phyloP scores from a whole-genome alignment of 2,888 invertebrate genomes.

The Pteria penguin region DNA sequence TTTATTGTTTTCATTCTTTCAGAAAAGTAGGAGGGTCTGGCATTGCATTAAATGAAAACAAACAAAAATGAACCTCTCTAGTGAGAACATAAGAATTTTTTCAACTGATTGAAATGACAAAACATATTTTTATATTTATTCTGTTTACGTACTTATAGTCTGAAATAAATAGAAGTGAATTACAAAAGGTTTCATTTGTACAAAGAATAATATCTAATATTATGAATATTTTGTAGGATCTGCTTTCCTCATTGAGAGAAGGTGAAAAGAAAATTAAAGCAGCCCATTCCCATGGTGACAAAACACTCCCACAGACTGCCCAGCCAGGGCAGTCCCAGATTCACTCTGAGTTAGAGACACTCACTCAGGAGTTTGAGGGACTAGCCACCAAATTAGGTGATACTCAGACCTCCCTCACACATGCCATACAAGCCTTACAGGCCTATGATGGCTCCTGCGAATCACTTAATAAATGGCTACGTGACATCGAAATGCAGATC shows the following conservation, averaged over 20 bases:
- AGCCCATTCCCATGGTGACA: slow-evolving; percentile 92
- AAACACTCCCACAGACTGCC: slow-evolving; percentile 93
- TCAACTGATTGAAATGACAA: background rate
- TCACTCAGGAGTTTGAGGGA: slow-evolving; percentile 92
- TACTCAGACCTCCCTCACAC: slow-evolving; percentile 90
- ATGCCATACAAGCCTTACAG: slow-evolving; percentile 88
- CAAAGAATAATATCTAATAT: too few relatives aligned
- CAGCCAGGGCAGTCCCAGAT: slow-evolving; percentile 95
- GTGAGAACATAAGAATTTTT: background rate
- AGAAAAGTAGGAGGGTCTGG: background rate
- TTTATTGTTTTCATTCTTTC: background rate
- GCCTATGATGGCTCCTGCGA: slow-evolving; percentile 90
- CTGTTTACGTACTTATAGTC: too few relatives aligned
- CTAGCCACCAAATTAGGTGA: slow-evolving; percentile 91
- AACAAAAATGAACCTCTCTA: background rate
- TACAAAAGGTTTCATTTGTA: too few relatives aligned
- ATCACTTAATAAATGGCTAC: slow-evolving; percentile 90
- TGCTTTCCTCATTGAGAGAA: slow-evolving; percentile 66
- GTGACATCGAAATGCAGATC: slow-evolving; percentile 90
- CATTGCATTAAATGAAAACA: too few relatives aligned
- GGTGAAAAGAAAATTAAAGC: slow-evolving; percentile 87
- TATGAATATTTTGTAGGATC: slow-evolving; percentile 64
- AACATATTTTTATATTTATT: background rate
- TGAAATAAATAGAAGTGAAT: too few relatives aligned
- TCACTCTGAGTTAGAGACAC: slow-evolving; percentile 88